Conservation (phyloP, 2,888 invertebrate genomes). For the Philereme transversata region DNA sequence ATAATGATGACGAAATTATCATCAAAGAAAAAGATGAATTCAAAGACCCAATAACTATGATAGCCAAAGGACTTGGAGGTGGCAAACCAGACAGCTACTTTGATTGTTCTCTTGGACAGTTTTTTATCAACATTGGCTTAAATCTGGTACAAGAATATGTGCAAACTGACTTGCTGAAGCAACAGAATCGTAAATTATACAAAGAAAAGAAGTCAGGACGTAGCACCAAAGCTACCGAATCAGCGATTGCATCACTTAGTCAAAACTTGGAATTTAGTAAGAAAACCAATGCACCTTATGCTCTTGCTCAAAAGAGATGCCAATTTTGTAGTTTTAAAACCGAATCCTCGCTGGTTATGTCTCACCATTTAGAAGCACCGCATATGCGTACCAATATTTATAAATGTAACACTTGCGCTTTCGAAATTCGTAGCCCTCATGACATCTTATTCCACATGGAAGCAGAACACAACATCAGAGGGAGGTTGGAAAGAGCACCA, state of each 20-base stretch:
- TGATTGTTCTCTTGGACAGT: constrained; percentile 94
- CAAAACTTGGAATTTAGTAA: constrained; percentile 94
- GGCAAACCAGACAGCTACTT: constrained; percentile 89
- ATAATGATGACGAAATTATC: constrained; percentile 77
- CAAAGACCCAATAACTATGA: constrained; percentile 72
- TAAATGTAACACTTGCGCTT: constrained; percentile 94
- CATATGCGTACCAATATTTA: constrained; percentile 95
- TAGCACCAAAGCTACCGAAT: constrained; percentile 88
- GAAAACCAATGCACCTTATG: constrained; percentile 93
- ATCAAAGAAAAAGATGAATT: constrained; percentile 84
- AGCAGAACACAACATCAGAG: constrained; percentile 94
- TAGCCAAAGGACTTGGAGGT: constrained; percentile 71
- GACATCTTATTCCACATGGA: constrained; percentile 97
- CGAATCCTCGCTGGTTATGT: constrained; percentile 93
- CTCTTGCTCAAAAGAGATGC: constrained; percentile 91
- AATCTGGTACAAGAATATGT: constrained; percentile 97
- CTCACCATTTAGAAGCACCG: constrained; percentile 95
- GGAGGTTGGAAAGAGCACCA: constrained; percentile 94
- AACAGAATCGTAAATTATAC: constrained; percentile 94
- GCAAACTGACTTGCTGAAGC: constrained; percentile 94
- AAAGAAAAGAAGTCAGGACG: constrained; percentile 86
- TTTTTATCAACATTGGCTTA: constrained; percentile 96
- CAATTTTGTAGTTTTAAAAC: constrained; percentile 96
- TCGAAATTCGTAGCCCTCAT: constrained; percentile 93
- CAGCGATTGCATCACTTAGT: constrained; percentile 92